These are phyloP conservation scores for Lanistes nyassanus DNA, from an alignment of 1,140 invertebrate species.

Conservation along the genomic window DNA sequence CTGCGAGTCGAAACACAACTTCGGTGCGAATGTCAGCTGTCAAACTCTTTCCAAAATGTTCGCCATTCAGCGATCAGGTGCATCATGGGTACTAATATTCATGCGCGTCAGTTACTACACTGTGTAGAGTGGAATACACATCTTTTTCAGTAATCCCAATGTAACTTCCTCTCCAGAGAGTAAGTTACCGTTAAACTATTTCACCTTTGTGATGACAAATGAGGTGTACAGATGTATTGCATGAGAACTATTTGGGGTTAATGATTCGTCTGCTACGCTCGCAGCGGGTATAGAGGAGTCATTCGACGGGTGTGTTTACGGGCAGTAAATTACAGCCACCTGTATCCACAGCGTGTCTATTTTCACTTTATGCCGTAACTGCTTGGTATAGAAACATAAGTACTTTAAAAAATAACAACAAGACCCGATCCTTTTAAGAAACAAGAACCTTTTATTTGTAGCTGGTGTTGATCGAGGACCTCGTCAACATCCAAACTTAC, in stretches of 20 bases:
- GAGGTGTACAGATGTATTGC: neutral
- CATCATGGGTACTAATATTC: slow-evolving; percentile 24
- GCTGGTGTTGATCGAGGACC: too few relatives aligned
- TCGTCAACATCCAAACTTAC: too few relatives aligned
- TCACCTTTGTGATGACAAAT: too few relatives aligned
- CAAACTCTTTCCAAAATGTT: slow-evolving; percentile 31
- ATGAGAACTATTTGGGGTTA: slow-evolving; percentile 17
- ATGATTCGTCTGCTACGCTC: slow-evolving; percentile 5
- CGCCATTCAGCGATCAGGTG: slow-evolving; percentile 24
- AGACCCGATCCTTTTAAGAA: too few relatives aligned
- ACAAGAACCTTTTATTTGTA: too few relatives aligned
- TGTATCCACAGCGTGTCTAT: slow-evolving; percentile 15
- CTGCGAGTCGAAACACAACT: slow-evolving; percentile 15
- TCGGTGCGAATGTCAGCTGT: slow-evolving; percentile 24
- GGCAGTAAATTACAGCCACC: slow-evolving; percentile 20
- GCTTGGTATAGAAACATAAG: too few relatives aligned
- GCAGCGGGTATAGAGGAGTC: neutral
- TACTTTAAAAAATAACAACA: too few relatives aligned
- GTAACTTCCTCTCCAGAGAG: neutral
- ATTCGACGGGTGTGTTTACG: slow-evolving; percentile 24
- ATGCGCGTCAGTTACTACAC: neutral
- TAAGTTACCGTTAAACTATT: neutral
- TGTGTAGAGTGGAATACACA: neutral
- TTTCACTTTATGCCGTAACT: slow-evolving; percentile 1
- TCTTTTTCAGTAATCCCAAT: neutral